Conservation (phyloP, 2,888 invertebrate species). For the Eulithis prunata region DNA sequence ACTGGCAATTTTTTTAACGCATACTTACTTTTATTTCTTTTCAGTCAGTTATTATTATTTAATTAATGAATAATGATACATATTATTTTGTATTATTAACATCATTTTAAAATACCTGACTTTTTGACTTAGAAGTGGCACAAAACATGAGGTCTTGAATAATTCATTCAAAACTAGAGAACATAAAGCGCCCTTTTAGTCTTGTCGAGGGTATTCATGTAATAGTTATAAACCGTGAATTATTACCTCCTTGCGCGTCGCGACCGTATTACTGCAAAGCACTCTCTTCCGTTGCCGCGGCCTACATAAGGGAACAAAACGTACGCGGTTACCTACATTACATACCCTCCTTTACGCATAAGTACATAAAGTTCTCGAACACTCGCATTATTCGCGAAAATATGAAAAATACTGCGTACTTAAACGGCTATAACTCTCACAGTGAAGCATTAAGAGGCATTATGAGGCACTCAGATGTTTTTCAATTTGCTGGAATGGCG, state of each 20-base stretch:
- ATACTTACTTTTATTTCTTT: too few relatives aligned
- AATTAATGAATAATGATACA: too few relatives aligned
- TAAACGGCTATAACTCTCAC: conserved; percentile 71
- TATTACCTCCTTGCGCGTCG: conserved; percentile 53
- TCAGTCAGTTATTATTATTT: too few relatives aligned
- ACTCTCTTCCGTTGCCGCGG: conserved; percentile 36
- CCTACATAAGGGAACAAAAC: conserved; percentile 42
- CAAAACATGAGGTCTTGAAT: conserved; percentile 54
- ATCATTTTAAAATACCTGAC: too few relatives aligned
- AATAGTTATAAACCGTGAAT: conserved; percentile 65
- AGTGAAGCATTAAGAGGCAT: conserved; percentile 75
- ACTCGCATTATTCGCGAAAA: conserved; percentile 72
- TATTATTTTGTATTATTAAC: too few relatives aligned
- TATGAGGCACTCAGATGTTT: conserved; percentile 77
- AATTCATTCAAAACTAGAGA: conserved; percentile 68
- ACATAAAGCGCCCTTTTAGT: conserved; percentile 56
- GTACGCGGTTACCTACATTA: conserved; percentile 24
- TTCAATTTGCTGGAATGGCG: conserved; percentile 79
- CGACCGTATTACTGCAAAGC: conserved; percentile 43
- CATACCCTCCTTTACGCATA: conserved; percentile 39
- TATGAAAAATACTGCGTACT: conserved; percentile 76
- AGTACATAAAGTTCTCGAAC: conserved; percentile 52
- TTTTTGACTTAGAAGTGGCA: too few relatives aligned
- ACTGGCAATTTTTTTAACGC: too few relatives aligned
- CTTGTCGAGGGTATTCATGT: conserved; percentile 54